Evolutionary conservation across 2,797 vertebrate genomes (phyloP), one percentile per base, ranked within the genome.

Genomic region (Catamblyrhynchus diadema): DNA sequence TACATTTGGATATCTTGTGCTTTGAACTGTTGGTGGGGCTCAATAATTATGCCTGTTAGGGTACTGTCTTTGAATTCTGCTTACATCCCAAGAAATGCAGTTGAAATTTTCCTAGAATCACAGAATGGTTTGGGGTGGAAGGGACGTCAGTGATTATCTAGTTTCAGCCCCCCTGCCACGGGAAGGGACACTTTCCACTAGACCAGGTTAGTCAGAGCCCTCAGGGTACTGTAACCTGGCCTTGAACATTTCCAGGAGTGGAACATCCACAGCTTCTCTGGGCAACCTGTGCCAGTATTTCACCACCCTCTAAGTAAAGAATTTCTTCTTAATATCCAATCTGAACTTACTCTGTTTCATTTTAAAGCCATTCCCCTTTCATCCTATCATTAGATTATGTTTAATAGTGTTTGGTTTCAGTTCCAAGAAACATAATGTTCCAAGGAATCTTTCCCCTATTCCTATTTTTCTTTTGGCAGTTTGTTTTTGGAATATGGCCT

Each of bases 401-500:
- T 90, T 53, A 62, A 44, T 6, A 19, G 12, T 28, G 20, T 57
- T 95, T 64, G 23, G 3, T 59, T 83, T 91, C 62, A 69, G 12
- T 91, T 94, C 54, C 37, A 41, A 91, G 45, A 59, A 28, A 47
- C 10, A 14, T 28, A 25, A 73, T 22, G 85, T 67, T 57, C 39
- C 62, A 93, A 69, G 65, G 37, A 70, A 73, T 85, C 53, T 73
- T 94, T 92, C 80, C 62, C 50, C 33, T 83, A 37, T 71, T 89
- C 48, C 59, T 83, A 3, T 96, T 84, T 96, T 86, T 92, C 65
- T 87, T 94, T 89, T 42, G 47, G 89, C 97, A 99, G 99, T 99
- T 99, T 97, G 8, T 99, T 73, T 98, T 98, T 70, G 99, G 99
- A 73, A 98, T 99, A 78, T 99, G 99, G 99, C 99, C 99, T 39